Conservation (phyloP, 2,797 vertebrate genomes). For the Knipowitschia caucasica region DNA sequence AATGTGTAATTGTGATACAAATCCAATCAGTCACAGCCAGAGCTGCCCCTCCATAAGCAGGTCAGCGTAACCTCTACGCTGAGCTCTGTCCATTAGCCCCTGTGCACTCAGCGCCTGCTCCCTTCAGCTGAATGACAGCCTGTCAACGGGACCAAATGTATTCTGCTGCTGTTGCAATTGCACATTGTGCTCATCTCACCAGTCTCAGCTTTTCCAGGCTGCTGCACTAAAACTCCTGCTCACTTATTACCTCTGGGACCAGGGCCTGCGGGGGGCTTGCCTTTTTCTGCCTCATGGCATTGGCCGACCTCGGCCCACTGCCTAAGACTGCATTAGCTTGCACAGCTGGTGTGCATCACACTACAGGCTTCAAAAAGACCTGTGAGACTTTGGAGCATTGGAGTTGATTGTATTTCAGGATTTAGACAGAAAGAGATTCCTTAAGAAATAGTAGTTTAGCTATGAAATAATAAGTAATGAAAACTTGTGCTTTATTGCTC, state of each 20-base stretch:
- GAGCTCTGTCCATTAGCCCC: conserved; percentile 55
- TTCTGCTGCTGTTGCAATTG: conserved; percentile 40
- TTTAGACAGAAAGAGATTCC: background rate
- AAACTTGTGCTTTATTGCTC: conserved; percentile 25
- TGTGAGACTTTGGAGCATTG: background rate
- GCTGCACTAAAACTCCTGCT: conserved; percentile 55
- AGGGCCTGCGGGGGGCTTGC: conserved; percentile 33
- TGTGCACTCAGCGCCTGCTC: conserved; percentile 41
- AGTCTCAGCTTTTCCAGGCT: conserved; percentile 59
- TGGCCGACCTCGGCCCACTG: conserved; percentile 35
- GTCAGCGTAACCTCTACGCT: conserved; percentile 60
- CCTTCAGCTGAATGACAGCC: conserved; percentile 53
- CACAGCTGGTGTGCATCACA: conserved; percentile 34
- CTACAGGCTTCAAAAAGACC: conserved; percentile 24
- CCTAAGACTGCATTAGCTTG: conserved; percentile 42
- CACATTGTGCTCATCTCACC: conserved; percentile 41
- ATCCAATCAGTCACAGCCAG: conserved; percentile 60
- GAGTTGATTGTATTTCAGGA: conserved; percentile 3
- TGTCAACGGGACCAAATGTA: conserved; percentile 54
- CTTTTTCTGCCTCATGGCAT: conserved; percentile 45
- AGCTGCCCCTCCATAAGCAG: conserved; percentile 52
- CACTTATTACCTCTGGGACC: conserved; percentile 51
- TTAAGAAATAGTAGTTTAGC: conserved; percentile 7
- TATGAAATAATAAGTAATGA: conserved; percentile 6
- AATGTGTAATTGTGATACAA: conserved; percentile 41